Evolutionary conservation across 2,113 vertebrate genomes (phyloP), one percentile per base, ranked within the genome.

Genomic region (Oplegnathus fasciatus): DNA sequence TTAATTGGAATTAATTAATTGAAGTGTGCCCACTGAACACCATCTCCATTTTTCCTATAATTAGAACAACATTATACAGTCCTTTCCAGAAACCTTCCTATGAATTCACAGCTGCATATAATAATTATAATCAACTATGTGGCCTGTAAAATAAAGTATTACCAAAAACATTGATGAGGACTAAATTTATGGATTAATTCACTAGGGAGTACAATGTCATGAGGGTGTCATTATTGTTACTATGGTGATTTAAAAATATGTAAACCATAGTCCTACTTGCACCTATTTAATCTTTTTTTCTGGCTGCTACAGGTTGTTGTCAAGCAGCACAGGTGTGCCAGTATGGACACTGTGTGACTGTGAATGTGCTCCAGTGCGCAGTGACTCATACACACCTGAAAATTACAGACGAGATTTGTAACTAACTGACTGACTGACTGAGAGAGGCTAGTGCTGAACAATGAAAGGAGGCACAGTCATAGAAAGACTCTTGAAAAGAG

Each of bases 361-460:
- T 79, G 66, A 88, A 78, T 85, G 15, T 84, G 88, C 80, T 80
- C 73, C 74, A 83, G 62, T 46, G 60, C 66, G 62, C 77, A 50
- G n/a, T 89, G 89, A 93, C 52, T 86, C 90, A 93, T 37, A 80
- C 75, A 57, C 88, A 88, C 77, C 87, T 91, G 84, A 89, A 78
- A 83, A 89, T 91, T 70, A 88, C 79, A 82, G 77, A 79, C 50
- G 7, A 74, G 61, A 40, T 50, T 60, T 65, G 58, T 78, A 50
- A 81, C 75, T 79, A 20, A 62, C 65, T 74, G 75, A 67, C 61
- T 32, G 54, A 67, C 34, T n/a, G n/a, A n/a, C 68, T 64, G 32
- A 76, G 32, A 74, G 42, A 72, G 37, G 71, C 77, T 6, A 34
- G 13, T 20, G 60, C n/a, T 55, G 40, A 79, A 87, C 60, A 82